phyloP scores from a whole-genome alignment of 2,888 invertebrate species.

The Julus scandinavius region DNA sequence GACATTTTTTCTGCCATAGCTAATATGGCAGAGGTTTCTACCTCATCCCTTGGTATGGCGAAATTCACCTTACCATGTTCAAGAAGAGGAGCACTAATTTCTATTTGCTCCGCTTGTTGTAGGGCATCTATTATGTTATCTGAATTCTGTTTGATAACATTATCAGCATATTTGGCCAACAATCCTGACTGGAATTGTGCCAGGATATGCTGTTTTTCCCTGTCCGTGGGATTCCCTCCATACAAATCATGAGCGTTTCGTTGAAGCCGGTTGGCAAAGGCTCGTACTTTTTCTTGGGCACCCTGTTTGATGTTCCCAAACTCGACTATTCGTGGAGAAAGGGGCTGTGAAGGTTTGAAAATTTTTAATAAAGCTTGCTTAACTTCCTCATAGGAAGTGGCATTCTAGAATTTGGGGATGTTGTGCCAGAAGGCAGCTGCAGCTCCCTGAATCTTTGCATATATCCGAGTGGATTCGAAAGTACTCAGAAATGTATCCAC shows the following conservation, averaged over 20 bases:
- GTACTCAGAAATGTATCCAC: not conserved
- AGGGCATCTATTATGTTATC: too few relatives aligned
- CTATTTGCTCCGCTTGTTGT: too few relatives aligned
- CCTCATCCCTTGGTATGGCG: not conserved
- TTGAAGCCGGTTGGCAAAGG: not conserved
- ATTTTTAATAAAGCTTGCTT: not conserved
- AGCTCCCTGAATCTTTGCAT: not conserved
- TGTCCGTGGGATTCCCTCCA: not conserved
- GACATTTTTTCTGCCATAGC: too few relatives aligned
- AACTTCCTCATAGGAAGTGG: not conserved
- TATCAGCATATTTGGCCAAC: not conserved
- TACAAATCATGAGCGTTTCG: not conserved
- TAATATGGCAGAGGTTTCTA: too few relatives aligned
- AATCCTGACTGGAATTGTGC: not conserved
- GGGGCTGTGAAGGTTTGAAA: not conserved
- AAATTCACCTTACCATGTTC: too few relatives aligned
- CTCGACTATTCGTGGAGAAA: not conserved
- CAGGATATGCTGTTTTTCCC: not conserved
- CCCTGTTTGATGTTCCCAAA: not conserved
- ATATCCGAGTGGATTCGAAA: not conserved
- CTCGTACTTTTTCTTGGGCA: not conserved
- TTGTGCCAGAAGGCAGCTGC: not conserved
- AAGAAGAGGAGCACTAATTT: too few relatives aligned
- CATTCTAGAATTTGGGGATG: not conserved
- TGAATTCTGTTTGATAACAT: not conserved